Evolutionary conservation across 1,140 invertebrate genomes (phyloP), one percentile per base, ranked within the genome.

Genomic region (Idris sp.): DNA sequence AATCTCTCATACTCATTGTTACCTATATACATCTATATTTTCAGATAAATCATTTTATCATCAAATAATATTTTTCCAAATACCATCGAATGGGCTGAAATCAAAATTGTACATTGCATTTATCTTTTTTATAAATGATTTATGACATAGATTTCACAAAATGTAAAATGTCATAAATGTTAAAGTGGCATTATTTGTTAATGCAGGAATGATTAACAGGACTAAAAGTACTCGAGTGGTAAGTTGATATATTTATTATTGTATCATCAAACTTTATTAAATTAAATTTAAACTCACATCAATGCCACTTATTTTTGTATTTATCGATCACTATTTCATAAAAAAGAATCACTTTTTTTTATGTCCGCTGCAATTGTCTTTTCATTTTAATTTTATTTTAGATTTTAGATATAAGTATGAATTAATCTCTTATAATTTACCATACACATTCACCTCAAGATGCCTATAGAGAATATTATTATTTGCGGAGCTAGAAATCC

Each of bases 401-500:
- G 58, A 78, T 80, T 79, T 83, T 79, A 80, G 76, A 78, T 82
- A 83, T 79, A 53, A 71, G 26, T 68, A 74, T 49, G 54, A 16
- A 43, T 81, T 81, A 78, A 69, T 48, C 22, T n/a, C n/a, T n/a
- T n/a, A 69, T 79, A 80, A 30, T 35, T 77, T 65, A 41, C 58
- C n/a, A n/a, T n/a, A 35, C 53, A 54, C 18, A 65, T 76, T 56
- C 41, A 8, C 61, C 36, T 49, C 78, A 82, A 82, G 59, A 88
- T 88, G 86, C 81, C 86, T 69, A 86, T 88, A 65, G 83, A 81
- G 75, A 87, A 73, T 78, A 64, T 87, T 76, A 64, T 87, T 73
- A 85, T 88, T 49, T 88, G 86, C 54, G 86, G 86, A 74, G 82
- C 82, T 64, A 83, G 76, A 56, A 81, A 79, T 77, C 83, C 81